Percentiles rank a stretch among this genome's conserved stretches.
phyloP scores from a whole-genome alignment of 1,140 invertebrate genomes.

The Dryas iulia region DNA sequence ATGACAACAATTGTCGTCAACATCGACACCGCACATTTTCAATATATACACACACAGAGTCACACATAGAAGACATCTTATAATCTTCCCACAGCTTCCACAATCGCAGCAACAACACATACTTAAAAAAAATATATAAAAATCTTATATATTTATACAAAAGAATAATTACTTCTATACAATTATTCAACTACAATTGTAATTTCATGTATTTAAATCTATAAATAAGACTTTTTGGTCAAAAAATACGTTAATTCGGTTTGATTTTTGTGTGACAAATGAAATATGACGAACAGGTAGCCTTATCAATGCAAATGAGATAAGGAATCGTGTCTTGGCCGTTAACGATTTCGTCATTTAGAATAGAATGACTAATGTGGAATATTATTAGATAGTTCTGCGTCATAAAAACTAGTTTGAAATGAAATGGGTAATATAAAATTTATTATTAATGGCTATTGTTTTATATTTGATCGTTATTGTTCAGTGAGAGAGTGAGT shows the following conservation, averaged over 20 bases:
- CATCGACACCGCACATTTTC: constrained; percentile 54
- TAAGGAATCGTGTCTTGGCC: background rate
- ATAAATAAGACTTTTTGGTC: too few relatives aligned
- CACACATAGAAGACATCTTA: constrained; percentile 55
- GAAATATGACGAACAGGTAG: background rate
- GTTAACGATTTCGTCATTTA: background rate
- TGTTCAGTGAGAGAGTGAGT: too few relatives aligned
- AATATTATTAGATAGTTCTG: background rate
- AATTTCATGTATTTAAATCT: too few relatives aligned
- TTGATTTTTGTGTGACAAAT: background rate
- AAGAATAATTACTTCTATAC: background rate
- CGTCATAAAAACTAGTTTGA: background rate
- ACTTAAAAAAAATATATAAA: background rate
- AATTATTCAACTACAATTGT: background rate
- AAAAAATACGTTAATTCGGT: background rate
- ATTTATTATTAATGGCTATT: background rate
- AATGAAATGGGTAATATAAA: background rate
- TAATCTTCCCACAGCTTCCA: constrained; percentile 46
- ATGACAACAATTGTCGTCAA: constrained; percentile 45
- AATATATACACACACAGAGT: constrained; percentile 48
- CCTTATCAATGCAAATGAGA: background rate
- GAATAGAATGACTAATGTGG: background rate
- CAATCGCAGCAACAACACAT: constrained; percentile 60
- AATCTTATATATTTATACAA: too few relatives aligned
- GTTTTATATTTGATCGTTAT: too few relatives aligned